Evolutionary conservation across 53 echinoderm and acorn worm species (phyloP).

Genomic region (Temnopleurus reevesii): DNA sequence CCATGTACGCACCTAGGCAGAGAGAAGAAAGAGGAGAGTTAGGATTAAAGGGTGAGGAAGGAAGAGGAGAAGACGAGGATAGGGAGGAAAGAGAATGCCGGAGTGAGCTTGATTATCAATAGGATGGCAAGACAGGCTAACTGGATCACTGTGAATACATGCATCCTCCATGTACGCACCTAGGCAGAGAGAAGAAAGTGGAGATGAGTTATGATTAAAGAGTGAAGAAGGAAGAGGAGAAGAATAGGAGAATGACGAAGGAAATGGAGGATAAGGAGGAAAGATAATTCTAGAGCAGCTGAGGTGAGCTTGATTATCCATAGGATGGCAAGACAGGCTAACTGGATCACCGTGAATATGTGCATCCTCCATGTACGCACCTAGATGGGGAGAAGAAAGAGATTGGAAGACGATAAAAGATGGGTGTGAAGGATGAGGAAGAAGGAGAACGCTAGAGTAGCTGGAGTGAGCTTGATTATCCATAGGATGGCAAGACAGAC

Average conservation of each 20-base stretch:
- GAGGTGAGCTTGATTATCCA: conserved; percentile 78
- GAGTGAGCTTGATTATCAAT: too few relatives aligned
- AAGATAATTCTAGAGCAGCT: conserved; percentile 79
- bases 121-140: too few relatives aligned
- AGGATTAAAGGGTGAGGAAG: too few relatives aligned
- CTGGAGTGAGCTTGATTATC: conserved; percentile 71
- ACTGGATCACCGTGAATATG: conserved; percentile 76
- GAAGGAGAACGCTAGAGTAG: conserved; percentile 82
- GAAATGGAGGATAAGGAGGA: conserved; percentile 75
- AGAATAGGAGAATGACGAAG: too few relatives aligned
- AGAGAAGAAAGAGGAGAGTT: neutral
- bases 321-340: conserved; percentile 67
- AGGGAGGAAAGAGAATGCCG: too few relatives aligned
- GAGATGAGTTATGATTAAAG: too few relatives aligned
- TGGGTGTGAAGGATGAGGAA: conserved; percentile 78
- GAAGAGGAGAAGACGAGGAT: too few relatives aligned
- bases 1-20: conserved; percentile 70
- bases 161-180: too few relatives aligned
- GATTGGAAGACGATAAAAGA: conserved; percentile 72
- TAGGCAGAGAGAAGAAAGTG: too few relatives aligned
- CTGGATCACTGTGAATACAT: too few relatives aligned
- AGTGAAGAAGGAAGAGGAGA: too few relatives aligned
- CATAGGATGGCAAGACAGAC: conserved; percentile 72
- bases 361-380: conserved; percentile 84
- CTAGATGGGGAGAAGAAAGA: conserved; percentile 43